Percentiles rank a stretch among this genome's conserved stretches.
Evolutionary conservation across 2,888 invertebrate species (phyloP).

Genomic region (Limenitis camilla): DNA sequence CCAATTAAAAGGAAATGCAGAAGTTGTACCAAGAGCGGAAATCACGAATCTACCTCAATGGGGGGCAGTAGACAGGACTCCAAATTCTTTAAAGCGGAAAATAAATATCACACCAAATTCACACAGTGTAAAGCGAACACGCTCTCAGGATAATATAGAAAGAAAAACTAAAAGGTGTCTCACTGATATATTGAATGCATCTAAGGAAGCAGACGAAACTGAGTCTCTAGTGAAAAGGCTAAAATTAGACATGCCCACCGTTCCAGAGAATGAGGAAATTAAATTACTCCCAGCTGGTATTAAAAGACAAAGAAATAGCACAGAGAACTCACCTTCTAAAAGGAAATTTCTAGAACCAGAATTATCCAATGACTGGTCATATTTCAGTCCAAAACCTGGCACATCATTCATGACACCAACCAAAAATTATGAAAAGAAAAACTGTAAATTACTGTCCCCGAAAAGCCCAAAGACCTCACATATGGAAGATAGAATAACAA

Average conservation of each 20-base stretch:
- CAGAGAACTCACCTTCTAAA: conserved; percentile 24
- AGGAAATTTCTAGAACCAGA: conserved; percentile 28
- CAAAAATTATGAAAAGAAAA: conserved; percentile 43
- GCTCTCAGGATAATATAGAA: conserved; percentile 22
- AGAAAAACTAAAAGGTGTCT: conserved; percentile 58
- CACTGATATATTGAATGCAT: conserved; percentile 51
- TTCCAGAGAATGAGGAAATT: conserved; percentile 28
- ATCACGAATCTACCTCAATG: conserved; percentile 39
- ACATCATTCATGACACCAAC: conserved; percentile 54
- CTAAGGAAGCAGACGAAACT: conserved; percentile 36
- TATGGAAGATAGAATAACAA: too few relatives aligned
- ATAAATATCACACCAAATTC: conserved; percentile 33
- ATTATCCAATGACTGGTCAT: conserved; percentile 37
- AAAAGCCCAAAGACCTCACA: conserved; percentile 32
- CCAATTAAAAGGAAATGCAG: conserved; percentile 50
- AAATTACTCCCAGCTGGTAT: conserved; percentile 35
- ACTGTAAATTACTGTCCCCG: conserved; percentile 42
- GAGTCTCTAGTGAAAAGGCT: conserved; percentile 36
- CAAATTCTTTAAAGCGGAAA: conserved; percentile 61
- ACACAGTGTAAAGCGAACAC: conserved; percentile 31
- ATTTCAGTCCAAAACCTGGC: conserved; percentile 37
- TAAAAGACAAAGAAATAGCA: conserved; percentile 43
- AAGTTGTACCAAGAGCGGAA: conserved; percentile 35
- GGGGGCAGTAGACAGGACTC: conserved; percentile 61
- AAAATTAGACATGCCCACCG: conserved; percentile 30